Evolutionary conservation across 2,113 vertebrate species (phyloP).

Genomic region (Naja naja): DNA sequence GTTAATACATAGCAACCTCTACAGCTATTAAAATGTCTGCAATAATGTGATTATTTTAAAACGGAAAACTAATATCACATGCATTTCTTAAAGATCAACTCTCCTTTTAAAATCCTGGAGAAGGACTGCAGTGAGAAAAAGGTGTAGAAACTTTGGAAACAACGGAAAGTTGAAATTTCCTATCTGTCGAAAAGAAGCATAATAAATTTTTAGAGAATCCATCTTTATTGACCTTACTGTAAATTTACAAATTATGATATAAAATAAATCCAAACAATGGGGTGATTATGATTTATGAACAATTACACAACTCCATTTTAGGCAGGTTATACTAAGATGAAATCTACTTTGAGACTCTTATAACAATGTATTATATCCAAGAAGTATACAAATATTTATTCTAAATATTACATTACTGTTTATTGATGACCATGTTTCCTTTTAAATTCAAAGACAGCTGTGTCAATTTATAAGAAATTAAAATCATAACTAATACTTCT

Average conservation of each 20-base stretch:
- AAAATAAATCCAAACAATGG: neutral
- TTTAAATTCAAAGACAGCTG: neutral
- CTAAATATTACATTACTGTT: neutral
- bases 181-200: constrained; percentile 59
- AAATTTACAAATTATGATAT: constrained; percentile 42
- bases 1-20: constrained; percentile 84
- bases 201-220: constrained; percentile 61
- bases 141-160: constrained; percentile 53
- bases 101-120: constrained; percentile 64
- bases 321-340: constrained; percentile 45
- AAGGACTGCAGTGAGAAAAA: constrained; percentile 46
- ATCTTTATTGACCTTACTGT: constrained; percentile 50
- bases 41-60: constrained; percentile 86
- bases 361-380: constrained; percentile 55
- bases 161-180: constrained; percentile 62
- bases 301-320: constrained; percentile 68
- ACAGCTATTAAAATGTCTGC: constrained; percentile 85
- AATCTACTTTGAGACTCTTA: constrained; percentile 58
- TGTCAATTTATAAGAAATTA: neutral
- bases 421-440: neutral
- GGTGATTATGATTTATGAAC: constrained; percentile 64
- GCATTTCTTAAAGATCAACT: constrained; percentile 79
- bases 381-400: constrained; percentile 17
- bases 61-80: constrained; percentile 78
- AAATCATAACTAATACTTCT: neutral